Conservation (phyloP, 2,113 vertebrate genomes). For the Notiomystis cincta region DNA sequence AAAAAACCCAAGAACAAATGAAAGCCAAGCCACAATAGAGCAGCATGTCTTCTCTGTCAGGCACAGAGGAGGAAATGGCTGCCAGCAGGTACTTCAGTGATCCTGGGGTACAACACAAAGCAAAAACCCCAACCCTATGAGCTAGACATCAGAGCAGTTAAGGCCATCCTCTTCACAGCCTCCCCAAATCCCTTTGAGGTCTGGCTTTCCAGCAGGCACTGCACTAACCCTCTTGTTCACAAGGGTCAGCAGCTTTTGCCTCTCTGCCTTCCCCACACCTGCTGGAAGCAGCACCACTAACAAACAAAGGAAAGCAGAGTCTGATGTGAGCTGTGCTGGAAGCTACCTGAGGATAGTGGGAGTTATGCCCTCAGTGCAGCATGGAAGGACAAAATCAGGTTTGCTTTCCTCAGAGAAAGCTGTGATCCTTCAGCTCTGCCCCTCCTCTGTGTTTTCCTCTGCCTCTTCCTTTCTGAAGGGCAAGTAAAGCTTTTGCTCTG, state of each 20-base stretch:
- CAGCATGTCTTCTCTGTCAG: neutral
- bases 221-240: neutral
- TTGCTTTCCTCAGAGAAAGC: neutral
- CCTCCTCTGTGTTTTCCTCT: neutral
- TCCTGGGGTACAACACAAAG: neutral
- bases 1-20: neutral
- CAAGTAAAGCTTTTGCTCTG: neutral
- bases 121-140: neutral
- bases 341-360: neutral
- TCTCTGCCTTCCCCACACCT: fast-evolving
- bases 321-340: neutral
- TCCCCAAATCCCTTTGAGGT: neutral
- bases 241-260: neutral
- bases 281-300: neutral
- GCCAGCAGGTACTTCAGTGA: neutral
- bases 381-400: neutral
- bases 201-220: neutral
- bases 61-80: neutral
- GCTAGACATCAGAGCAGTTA: neutral
- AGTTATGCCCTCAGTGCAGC: neutral
- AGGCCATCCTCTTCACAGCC: neutral
- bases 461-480: neutral
- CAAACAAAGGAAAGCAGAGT: neutral
- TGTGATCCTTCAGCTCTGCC: neutral
- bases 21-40: neutral